Evolutionary conservation across 2,888 invertebrate species (phyloP).

Genomic region (Aplocera efformata): DNA sequence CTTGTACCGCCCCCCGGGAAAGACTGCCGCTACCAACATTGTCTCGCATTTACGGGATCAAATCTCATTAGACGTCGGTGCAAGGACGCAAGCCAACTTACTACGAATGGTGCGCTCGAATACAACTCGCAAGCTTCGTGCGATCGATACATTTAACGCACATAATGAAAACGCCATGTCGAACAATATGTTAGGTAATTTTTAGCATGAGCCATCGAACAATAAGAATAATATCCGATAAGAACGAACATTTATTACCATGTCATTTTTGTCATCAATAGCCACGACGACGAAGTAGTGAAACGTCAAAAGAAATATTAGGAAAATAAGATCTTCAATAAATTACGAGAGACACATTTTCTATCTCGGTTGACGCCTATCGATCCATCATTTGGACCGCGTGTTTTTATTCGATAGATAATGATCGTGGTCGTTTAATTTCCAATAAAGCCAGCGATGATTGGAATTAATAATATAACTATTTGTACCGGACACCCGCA

Average conservation of each 20-base stretch:
- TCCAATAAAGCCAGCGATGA: conserved; percentile 37
- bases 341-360: conserved; percentile 28
- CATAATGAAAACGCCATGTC: conserved; percentile 9
- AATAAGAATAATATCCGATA: too few relatives aligned
- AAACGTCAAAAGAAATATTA: conserved; percentile 24
- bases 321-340: conserved; percentile 23
- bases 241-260: too few relatives aligned
- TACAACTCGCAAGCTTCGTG: conserved; percentile 15
- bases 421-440: conserved; percentile 42
- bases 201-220: conserved; percentile 1
- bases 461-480: conserved; percentile 32
- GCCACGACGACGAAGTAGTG: conserved; percentile 22
- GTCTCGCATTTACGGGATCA: conserved; percentile 47
- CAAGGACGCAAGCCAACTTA: conserved; percentile 15
- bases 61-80: conserved; percentile 46
- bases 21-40: conserved; percentile 39
- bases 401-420: conserved; percentile 44
- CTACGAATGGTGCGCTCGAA: conserved; percentile 17
- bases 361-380: conserved; percentile 31
- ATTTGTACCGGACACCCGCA: conserved; percentile 31
- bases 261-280: conserved; percentile 24
- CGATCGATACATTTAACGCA: conserved; percentile 10
- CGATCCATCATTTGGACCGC: conserved; percentile 40
- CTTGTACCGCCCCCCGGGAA: conserved; percentile 26
- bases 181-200: conserved; percentile 9